Base-by-base conservation (phyloP, 53 echinoderm and acorn worm species). In the Apostichopus leukothele region DNA sequence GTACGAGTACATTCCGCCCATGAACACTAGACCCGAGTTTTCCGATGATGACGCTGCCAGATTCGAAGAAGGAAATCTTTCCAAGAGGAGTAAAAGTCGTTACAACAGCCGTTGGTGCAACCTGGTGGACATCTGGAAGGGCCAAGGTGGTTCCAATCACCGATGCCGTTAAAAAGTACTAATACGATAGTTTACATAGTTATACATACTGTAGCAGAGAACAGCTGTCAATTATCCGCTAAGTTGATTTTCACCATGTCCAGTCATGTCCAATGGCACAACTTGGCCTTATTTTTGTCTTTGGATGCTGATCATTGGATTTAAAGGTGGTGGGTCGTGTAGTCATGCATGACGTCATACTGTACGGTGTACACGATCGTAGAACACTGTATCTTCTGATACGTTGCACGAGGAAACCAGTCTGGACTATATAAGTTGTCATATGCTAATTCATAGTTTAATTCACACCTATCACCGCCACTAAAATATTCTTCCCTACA, bases 1-100 rank as follows among this genome's bases (percentile, higher is more conserved):
- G 18, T 83, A 60, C 22, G 83, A 83, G 83, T 83, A 83, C 83
- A 83, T 83, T 83, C 83, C 83, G 19, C 54, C 83, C 83, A 83
- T 83, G 1, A 11, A 83, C 57, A 53, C 83, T 60, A 83, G 83
- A 67, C 67, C 85, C 14, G 85, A 67, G 85, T 85, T 57, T 60
- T 57, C 55, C 50, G 77, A 12, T 50, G 77, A 50, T 6, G 50
- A 21, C 6, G 67, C 61, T 39, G 20, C 11, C 50, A 85, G 67
- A 13, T 85, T 85, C 85, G 77, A 76, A 1, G 66, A 85, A 7
- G 85, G 67, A 8, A 85, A 67, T 67, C 85, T 85, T 85, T 67
- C 85, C 67, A 85, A 85, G 85, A 12, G 85, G 85, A 67, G 85
- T 85, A 85, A 67, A 50, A 23, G 67, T 3, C 81, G 81, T 10